Evolutionary conservation across 2,113 vertebrate species (phyloP), one percentile per base, ranked within the genome.

Genomic region (Hystrix brachyura): DNA sequence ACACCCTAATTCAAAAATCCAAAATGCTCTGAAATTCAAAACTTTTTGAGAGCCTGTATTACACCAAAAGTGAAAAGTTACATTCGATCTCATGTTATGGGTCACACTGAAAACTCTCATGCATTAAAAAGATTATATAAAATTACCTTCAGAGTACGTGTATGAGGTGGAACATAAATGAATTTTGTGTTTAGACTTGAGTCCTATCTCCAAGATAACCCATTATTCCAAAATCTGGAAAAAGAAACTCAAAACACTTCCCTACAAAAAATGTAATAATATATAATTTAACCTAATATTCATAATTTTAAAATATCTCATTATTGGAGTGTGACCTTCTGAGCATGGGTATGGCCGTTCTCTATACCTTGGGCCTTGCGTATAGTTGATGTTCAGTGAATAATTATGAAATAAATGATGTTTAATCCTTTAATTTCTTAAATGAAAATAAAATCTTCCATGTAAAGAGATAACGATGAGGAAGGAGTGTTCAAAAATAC

Each of bases 401-500:
- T 80, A 92, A 29, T 72, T 76, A 65, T 67, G n/a, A 51, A 76
- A 85, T 83, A 55, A 78, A 79, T 87, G 55, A 38, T 83, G 38
- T 72, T 43, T 87, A 84, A 17, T 89, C 32, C 69, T 67, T 79
- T 60, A 84, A 32, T 76, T 79, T 85, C 18, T 67, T 27, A 76
- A 82, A 87, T 81, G 71, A 85, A 90, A 94, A 48, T 82, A 93
- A 74, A 25, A 64, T 43, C n/a, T 82, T 89, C 64, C 38, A 89
- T 27, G 81, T 94, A 81, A 92, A 74, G 72, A 60, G 7, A 57
- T 85, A 84, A 38, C 86, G 71, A 46, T 57, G 34, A 86, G 32
- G 19, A 80, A 95, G 78, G 23, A 8, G 5, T 62, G 14, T 76
- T 91, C 87, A 87, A 91, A 3, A 95, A 76, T 91, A 60, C 11